phyloP scores from a whole-genome alignment of 2,113 vertebrate species.

The Lasiurus borealis region DNA sequence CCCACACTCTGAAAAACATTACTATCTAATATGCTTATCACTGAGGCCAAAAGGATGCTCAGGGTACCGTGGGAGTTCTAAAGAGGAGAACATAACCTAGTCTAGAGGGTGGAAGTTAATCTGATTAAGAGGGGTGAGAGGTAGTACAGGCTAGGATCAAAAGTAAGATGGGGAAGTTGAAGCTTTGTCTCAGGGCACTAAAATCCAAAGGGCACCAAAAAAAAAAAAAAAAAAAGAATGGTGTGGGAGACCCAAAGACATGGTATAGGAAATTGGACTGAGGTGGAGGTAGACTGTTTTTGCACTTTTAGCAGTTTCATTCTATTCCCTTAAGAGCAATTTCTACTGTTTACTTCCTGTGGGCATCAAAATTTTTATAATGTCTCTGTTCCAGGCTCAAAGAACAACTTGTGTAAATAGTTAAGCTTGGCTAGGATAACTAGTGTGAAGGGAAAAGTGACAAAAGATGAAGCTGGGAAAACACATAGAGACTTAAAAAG shows the following conservation, averaged over 20 bases:
- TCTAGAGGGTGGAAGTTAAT: not conserved
- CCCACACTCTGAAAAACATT: slow-evolving; percentile 28
- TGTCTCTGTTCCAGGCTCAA: not conserved
- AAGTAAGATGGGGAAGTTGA: slow-evolving; percentile 16
- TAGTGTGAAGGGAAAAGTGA: not conserved
- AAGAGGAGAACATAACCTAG: not conserved
- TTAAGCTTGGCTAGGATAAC: not conserved
- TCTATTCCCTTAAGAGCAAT: not conserved
- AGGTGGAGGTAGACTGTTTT: not conserved
- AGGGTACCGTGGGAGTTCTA: not conserved
- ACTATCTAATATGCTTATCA: slow-evolving; percentile 62
- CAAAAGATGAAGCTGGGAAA: slow-evolving; percentile 45
- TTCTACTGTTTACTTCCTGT: not conserved
- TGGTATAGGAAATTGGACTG: not conserved
- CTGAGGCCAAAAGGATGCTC: not conserved
- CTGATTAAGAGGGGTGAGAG: not conserved
- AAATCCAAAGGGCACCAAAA: slow-evolving; percentile 37
- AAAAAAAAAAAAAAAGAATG: slow-evolving; percentile 23
- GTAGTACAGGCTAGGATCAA: not conserved
- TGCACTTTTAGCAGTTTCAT: slow-evolving; percentile 14
- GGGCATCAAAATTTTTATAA: slow-evolving; percentile 14
- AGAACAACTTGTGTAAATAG: slow-evolving; percentile 20
- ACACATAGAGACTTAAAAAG: slow-evolving; percentile 14
- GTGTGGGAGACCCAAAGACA: not conserved
- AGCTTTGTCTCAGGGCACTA: slow-evolving; percentile 9